These are phyloP conservation scores for Vulpes vulpes DNA, from an alignment of 2,113 vertebrate species.

Conservation along the genomic window DNA sequence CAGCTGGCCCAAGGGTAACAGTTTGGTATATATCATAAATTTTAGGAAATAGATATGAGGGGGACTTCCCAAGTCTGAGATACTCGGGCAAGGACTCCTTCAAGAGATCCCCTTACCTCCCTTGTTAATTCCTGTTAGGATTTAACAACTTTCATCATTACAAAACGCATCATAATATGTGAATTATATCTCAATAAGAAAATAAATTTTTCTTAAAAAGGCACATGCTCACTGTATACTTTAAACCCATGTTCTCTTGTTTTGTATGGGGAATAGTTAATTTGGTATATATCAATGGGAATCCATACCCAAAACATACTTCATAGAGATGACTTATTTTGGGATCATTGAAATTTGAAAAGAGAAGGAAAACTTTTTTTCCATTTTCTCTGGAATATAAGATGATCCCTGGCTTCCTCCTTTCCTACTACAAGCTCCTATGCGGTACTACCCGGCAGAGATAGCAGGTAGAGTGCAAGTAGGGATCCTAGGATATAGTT, in stretches of 20 bases:
- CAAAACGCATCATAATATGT: not conserved
- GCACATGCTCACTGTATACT: not conserved
- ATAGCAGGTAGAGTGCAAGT: not conserved
- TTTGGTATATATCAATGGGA: not conserved
- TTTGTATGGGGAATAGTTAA: not conserved
- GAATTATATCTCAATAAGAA: not conserved
- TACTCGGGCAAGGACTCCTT: not conserved
- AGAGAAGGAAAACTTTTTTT: not conserved
- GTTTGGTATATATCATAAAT: not conserved
- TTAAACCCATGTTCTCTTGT: not conserved
- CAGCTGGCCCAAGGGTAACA: not conserved
- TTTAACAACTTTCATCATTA: not conserved
- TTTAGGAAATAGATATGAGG: conserved; percentile 16
- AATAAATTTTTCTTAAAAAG: not conserved
- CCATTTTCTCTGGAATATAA: not conserved
- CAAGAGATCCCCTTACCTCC: not conserved
- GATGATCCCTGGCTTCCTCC: not conserved
- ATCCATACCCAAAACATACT: not conserved
- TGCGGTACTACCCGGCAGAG: not conserved
- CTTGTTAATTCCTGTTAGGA: not conserved
- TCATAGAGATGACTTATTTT: not conserved
- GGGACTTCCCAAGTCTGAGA: not conserved
- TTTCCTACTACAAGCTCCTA: not conserved
- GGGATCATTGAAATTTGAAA: not conserved
- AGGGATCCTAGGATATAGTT: not conserved